These are phyloP conservation scores for Chloroceryle aenea DNA, from an alignment of 2,113 vertebrate species.

Conservation along the genomic window DNA sequence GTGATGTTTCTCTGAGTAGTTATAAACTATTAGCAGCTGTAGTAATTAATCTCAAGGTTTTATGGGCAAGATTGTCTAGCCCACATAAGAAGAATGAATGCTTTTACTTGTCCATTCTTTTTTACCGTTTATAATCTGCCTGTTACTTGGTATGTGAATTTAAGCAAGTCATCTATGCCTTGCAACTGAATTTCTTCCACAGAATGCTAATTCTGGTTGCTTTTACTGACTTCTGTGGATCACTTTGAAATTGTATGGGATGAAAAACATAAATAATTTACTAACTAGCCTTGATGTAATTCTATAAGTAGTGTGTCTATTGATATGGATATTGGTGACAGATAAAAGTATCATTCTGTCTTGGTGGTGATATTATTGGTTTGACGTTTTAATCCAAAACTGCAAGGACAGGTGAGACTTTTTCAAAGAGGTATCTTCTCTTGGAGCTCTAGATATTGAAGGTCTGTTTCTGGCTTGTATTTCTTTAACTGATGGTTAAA, in stretches of 20 bases:
- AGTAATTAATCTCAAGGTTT: neutral
- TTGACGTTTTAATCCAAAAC: neutral
- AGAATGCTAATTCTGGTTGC: neutral
- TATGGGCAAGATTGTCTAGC: neutral
- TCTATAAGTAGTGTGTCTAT: neutral
- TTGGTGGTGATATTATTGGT: neutral
- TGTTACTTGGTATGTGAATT: neutral
- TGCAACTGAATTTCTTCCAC: neutral
- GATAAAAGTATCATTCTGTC: neutral
- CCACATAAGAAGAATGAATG: neutral
- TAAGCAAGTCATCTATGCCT: neutral
- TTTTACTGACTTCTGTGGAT: neutral
- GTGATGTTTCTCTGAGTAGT: neutral
- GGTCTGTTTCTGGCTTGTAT: neutral
- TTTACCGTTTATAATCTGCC: neutral
- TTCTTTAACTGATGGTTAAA: neutral
- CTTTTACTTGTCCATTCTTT: neutral
- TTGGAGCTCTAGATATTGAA: neutral
- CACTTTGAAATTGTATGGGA: neutral
- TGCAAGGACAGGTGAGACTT: neutral
- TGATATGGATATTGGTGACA: neutral
- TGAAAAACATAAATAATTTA: neutral
- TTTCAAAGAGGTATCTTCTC: neutral
- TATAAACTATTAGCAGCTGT: conserved; percentile 18
- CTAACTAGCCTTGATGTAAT: neutral